Evolutionary conservation across 2,888 invertebrate species (phyloP), one percentile per base, ranked within the genome.

Genomic region (Acrocera orbiculus): DNA sequence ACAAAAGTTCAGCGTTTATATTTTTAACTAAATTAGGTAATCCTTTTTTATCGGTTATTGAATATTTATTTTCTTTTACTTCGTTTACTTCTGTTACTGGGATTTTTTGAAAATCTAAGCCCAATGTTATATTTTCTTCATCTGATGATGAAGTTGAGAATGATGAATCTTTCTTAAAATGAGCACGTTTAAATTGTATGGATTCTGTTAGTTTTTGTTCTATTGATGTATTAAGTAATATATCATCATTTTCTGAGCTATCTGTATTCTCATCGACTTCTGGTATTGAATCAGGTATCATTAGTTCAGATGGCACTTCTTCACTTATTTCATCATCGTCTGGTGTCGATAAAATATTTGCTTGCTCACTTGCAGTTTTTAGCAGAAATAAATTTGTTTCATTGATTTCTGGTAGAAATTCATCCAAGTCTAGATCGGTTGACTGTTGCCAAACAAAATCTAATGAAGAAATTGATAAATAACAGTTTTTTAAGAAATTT

Each of bases 241-340:
- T 38, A 20, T 41, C 43, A 29, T 56, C 52, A 9, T 44, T 42
- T 19, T 48, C 47, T 8, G 49, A 49, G 28, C 53, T 52, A 9
- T 56, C 53, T 14, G 56, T 56, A 36, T 52, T 47, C 40, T 58
- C 60, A 46, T 58, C 54, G 10, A 58, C 53, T 46, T 58, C 59
- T 5, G 59, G 59, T 48, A 59, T 55, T 3, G 48, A 42, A 39
- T 60, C 60, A 20, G 53, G 53, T 43, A 59, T 56, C 15, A 60
- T 42, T 14, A 60, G 40, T 28, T 60, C 60, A 1, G 53, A 50
- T 14, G 60, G 59, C 37, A 59, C 49, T 38, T 59, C 59, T 40
- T 58, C 60, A 40, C 54, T 57, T 36, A 49, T 50, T 15, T 56
- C 54, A 11, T 56, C 56, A 8, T 37, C 42, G 22, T 48, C 47